Conservation (phyloP, 2,797 vertebrate species). For the Alectoris magna region DNA sequence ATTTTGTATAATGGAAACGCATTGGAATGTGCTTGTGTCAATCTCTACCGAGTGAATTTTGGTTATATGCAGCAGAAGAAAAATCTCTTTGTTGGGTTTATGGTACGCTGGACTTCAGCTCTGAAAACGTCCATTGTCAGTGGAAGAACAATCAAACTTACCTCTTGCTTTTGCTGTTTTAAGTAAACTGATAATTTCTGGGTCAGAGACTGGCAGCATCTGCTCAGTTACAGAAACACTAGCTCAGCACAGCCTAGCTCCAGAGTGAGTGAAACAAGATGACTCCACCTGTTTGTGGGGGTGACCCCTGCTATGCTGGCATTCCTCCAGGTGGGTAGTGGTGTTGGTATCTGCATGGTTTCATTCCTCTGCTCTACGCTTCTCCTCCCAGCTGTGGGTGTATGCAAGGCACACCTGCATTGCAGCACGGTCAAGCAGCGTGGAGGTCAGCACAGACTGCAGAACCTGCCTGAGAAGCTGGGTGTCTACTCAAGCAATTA, state of each 20-base stretch:
- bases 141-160: background rate
- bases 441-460: background rate
- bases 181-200: background rate
- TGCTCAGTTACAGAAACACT: background rate
- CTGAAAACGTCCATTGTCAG: background rate
- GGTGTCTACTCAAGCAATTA: background rate
- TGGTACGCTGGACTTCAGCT: background rate
- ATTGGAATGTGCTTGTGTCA: background rate
- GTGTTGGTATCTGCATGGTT: background rate
- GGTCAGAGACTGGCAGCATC: background rate
- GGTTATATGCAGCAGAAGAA: background rate
- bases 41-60: background rate
- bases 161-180: background rate
- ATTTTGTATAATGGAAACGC: background rate
- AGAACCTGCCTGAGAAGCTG: background rate
- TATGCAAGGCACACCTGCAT: background rate
- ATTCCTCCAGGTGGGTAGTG: background rate
- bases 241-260: background rate
- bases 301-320: background rate
- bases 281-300: background rate
- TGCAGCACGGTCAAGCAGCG: rapidly evolving
- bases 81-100: background rate
- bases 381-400: conserved; percentile 7
- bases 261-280: background rate
- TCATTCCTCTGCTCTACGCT: background rate